Percentiles rank a stretch among this genome's conserved stretches.
Conservation (phyloP, 2,797 vertebrate genomes). For the Lycodopsis pacificus region DNA sequence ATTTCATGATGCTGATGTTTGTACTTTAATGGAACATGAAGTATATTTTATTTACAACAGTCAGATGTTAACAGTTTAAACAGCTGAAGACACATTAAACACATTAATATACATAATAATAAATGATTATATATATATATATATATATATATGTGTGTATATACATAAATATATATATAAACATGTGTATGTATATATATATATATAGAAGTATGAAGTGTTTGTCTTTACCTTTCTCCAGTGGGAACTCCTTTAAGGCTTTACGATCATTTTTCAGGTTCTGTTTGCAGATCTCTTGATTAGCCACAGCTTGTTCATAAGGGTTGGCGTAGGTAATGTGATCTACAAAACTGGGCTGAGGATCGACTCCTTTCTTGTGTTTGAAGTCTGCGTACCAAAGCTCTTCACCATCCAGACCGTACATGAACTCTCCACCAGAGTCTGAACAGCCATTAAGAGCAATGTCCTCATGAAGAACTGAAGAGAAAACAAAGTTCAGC, state of each 20-base stretch:
- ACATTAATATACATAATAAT: background rate
- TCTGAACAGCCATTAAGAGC: background rate
- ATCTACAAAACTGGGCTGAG: constrained; percentile 51
- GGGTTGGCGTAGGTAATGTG: fast-evolving
- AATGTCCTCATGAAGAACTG: constrained; percentile 20
- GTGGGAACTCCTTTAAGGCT: background rate
- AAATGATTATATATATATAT: no score
- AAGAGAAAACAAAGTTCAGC: constrained; percentile 6
- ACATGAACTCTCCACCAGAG: background rate
- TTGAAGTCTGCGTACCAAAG: constrained; percentile 44
- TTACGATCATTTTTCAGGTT: fast-evolving
- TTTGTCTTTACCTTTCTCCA: constrained; percentile 25
- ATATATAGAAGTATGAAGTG: background rate
- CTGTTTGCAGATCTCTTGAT: fast-evolving
- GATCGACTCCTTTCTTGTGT: fast-evolving
- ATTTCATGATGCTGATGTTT: background rate
- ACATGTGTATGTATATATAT: no score
- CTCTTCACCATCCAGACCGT: constrained; percentile 58
- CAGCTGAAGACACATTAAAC: background rate
- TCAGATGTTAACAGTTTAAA: background rate
- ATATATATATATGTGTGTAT: no score
- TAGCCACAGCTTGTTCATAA: background rate
- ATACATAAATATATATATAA: no score
- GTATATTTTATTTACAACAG: background rate
- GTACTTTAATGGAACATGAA: background rate